Percentiles rank a stretch among this genome's conserved stretches.
Evolutionary conservation across 1,140 invertebrate genomes (phyloP).

Genomic region (Holcopasites calliopsidis): DNA sequence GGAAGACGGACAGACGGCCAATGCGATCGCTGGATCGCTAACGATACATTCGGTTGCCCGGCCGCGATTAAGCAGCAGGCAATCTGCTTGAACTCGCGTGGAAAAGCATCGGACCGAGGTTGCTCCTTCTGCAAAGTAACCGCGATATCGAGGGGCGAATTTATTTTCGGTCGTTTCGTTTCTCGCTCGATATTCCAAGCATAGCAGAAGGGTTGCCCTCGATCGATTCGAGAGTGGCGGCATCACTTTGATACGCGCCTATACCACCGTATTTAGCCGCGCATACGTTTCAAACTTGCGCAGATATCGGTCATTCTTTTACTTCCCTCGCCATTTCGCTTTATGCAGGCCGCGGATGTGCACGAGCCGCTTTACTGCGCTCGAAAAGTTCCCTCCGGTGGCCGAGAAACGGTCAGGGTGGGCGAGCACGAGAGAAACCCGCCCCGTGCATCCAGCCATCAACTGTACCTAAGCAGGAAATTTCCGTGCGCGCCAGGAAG

Average conservation of each 20-base stretch:
- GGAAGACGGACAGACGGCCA: too few relatives aligned
- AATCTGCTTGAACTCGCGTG: neutral
- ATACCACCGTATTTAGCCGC: conserved; percentile 44
- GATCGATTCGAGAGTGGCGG: neutral
- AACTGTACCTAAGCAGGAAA: conserved; percentile 29
- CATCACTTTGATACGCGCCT: conserved; percentile 23
- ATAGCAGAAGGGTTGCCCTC: neutral
- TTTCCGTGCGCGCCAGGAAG: conserved; percentile 42
- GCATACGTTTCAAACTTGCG: conserved; percentile 34
- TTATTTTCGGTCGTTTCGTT: conserved; percentile 3
- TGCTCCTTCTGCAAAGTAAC: neutral
- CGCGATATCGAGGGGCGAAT: neutral
- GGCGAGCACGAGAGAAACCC: neutral
- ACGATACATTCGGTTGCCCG: too few relatives aligned
- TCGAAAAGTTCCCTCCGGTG: conserved; percentile 56
- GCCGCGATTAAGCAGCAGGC: neutral
- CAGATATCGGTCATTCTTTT: conserved; percentile 58
- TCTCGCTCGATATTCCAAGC: neutral
- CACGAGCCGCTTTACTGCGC: conserved; percentile 65
- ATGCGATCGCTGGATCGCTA: too few relatives aligned
- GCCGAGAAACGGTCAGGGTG: conserved; percentile 19
- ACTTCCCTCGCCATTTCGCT: conserved; percentile 53
- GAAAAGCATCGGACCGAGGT: neutral
- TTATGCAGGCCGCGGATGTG: conserved; percentile 62
- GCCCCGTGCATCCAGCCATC: neutral